Evolutionary conservation across 2,888 invertebrate genomes (phyloP), one percentile per base, ranked within the genome.

Genomic region (Sphaeridia pumilis): DNA sequence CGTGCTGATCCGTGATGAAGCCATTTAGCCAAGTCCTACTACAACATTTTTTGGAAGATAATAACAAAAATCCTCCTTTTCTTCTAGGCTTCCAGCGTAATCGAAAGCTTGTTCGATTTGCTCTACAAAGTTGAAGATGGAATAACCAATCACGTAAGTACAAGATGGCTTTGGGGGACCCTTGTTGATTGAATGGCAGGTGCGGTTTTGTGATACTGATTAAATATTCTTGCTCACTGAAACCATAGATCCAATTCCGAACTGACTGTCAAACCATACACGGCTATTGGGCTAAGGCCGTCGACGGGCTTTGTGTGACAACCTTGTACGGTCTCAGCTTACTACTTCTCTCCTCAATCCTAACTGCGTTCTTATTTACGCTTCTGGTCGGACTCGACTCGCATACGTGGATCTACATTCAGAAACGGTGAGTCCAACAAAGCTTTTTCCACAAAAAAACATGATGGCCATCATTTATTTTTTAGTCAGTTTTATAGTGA

Each of bases 361-460:
- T 84, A 35, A 86, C 90, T 28, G 93, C 93, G 12, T 78, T 94
- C 60, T 76, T 93, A 65, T 83, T 94, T 70, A 92, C 93, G 0
- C 81, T 90, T 27, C 81, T 93, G 65, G 92, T 93, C 47, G 87
- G 93, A 78, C 83, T 94, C 49, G 90, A 93, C 69, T 93, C 92
- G 3, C 92, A 93, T 68, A 90, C 93, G 7, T 94, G 94, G 93
- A 92, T 93, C 69, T 90, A 93, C 69, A 90, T 93, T 63, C 81
- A 89, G 67, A 89, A 87, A 73, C 83, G 84, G 90, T 81, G 74
- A 53, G 66, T 53, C 22, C 31, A 7, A 31, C 31, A 31, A 31
- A 10, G 31, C 31, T 31, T 31, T 31, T 31, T 31, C 31, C 31
- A 10, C 14, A 10, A 10, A 31, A 31, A 31, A 7, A 31, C 31